Percentiles rank a stretch among this genome's conserved stretches.
Evolutionary conservation across 1,140 invertebrate genomes (phyloP).

Genomic region (Drosophila ananassae): DNA sequence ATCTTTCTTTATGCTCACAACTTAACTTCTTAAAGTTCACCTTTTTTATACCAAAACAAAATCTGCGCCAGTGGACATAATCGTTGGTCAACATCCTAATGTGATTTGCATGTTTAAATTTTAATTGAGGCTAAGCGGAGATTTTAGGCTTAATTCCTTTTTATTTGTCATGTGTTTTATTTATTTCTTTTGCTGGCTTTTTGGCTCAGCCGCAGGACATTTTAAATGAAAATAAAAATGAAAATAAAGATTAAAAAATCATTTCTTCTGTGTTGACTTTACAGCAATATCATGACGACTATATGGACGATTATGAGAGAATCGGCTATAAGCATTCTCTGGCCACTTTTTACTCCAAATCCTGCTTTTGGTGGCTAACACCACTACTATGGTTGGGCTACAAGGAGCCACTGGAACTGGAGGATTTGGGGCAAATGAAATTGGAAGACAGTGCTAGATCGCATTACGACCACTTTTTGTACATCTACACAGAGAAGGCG

Average conservation of each 20-base stretch:
- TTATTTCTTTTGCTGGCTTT: slow-evolving; percentile 52
- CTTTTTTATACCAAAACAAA: slow-evolving; percentile 60
- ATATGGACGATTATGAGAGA: slow-evolving; percentile 68
- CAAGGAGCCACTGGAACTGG: slow-evolving; percentile 87
- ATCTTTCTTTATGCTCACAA: not conserved
- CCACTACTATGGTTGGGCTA: slow-evolving; percentile 88
- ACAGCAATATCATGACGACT: slow-evolving; percentile 51
- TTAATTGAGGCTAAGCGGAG: slow-evolving; percentile 79
- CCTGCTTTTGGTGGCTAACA: slow-evolving; percentile 92
- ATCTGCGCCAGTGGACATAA: slow-evolving; percentile 21
- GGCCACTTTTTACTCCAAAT: slow-evolving; percentile 88
- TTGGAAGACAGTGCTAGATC: slow-evolving; percentile 85
- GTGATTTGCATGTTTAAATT: slow-evolving; percentile 75
- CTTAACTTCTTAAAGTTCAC: not conserved
- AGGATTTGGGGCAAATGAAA: slow-evolving; percentile 89
- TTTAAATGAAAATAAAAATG: slow-evolving; percentile 31
- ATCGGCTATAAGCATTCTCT: slow-evolving; percentile 86
- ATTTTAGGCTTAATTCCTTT: slow-evolving; percentile 49
- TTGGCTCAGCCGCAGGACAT: slow-evolving; percentile 51
- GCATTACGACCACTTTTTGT: slow-evolving; percentile 81
- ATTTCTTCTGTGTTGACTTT: not conserved
- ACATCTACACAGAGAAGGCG: slow-evolving; percentile 76
- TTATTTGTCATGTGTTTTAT: slow-evolving; percentile 53
- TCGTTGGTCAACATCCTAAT: slow-evolving; percentile 12
- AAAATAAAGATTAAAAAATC: not conserved